These are phyloP conservation scores for Dolichomitus sp. DNA, from an alignment of 2,888 invertebrate genomes.

Conservation along the genomic window DNA sequence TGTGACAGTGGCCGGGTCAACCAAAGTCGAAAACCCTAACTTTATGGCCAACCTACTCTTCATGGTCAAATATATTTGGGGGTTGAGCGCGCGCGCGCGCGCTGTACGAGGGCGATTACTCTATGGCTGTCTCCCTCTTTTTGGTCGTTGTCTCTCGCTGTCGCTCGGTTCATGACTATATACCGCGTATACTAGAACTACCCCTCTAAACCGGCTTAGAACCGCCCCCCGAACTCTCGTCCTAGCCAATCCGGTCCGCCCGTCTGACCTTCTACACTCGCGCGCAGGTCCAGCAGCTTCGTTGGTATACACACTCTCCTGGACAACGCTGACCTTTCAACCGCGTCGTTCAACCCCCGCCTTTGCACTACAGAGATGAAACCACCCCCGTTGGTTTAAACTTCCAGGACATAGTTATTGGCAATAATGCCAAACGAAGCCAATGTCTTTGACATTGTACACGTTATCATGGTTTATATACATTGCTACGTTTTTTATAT, in stretches of 20 bases:
- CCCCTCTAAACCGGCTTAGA: constrained; percentile 85
- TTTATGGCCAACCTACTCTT: constrained; percentile 17
- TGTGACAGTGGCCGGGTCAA: constrained; percentile 63
- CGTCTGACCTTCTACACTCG: constrained; percentile 77
- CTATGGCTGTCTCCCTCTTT: constrained; percentile 37
- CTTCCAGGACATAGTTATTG: not conserved
- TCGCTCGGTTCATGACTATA: not conserved
- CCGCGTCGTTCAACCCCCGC: constrained; percentile 55
- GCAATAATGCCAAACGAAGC: not conserved
- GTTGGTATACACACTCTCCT: constrained; percentile 59
- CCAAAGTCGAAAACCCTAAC: constrained; percentile 49
- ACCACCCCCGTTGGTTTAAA: constrained; percentile 33
- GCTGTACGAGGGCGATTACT: constrained; percentile 19
- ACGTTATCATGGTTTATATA: not conserved
- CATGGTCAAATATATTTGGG: constrained; percentile 65
- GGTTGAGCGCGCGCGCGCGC: constrained; percentile 42
- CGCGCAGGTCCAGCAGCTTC: constrained; percentile 81
- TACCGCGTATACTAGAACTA: constrained; percentile 64
- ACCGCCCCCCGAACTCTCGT: constrained; percentile 82
- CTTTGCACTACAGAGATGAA: constrained; percentile 33
- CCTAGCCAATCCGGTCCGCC: constrained; percentile 81
- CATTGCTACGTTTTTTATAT: not conserved
- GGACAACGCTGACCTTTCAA: constrained; percentile 68
- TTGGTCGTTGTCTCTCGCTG: constrained; percentile 30
- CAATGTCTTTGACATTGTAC: not conserved